Conservation (phyloP, 1,140 invertebrate species). For the Heliconius hermathena region DNA sequence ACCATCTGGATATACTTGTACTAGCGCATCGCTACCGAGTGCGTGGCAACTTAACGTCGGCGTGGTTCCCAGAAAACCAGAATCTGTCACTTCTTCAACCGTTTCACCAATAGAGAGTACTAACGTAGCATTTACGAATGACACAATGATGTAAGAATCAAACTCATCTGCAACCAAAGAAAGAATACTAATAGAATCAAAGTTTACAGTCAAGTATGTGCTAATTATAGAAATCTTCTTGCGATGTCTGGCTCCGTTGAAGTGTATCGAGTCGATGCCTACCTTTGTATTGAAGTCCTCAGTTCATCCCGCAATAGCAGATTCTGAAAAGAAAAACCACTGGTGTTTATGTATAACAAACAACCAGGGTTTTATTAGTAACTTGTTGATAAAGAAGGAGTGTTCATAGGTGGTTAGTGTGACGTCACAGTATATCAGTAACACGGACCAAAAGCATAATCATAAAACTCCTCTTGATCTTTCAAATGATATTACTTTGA, state of each 20-base stretch:
- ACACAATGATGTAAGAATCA: slow-evolving; percentile 99
- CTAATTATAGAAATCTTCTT: slow-evolving; percentile 42
- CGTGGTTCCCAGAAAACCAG: slow-evolving; percentile 98
- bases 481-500: too few relatives aligned
- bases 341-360: slow-evolving; percentile 83
- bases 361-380: slow-evolving; percentile 83
- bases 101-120: slow-evolving; percentile 99
- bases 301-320: slow-evolving; percentile 71
- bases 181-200: slow-evolving; percentile 64
- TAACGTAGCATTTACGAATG: slow-evolving; percentile 99
- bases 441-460: slow-evolving; percentile 80
- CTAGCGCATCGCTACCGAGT: slow-evolving; percentile 97
- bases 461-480: slow-evolving; percentile 62
- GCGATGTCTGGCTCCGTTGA: slow-evolving; percentile 54
- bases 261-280: slow-evolving; percentile 64
- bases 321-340: slow-evolving; percentile 83
- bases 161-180: slow-evolving; percentile 94
- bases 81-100: slow-evolving; percentile 99
- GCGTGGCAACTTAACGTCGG: slow-evolving; percentile 98
- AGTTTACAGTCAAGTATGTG: slow-evolving; percentile 20
- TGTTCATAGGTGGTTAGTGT: slow-evolving; percentile 77
- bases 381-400: slow-evolving; percentile 77
- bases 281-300: slow-evolving; percentile 69
- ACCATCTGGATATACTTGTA: slow-evolving; percentile 99
- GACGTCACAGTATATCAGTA: slow-evolving; percentile 77